Conservation (phyloP, 2,888 invertebrate genomes). For the Scaptodrosophila latifasciaeformis region DNA sequence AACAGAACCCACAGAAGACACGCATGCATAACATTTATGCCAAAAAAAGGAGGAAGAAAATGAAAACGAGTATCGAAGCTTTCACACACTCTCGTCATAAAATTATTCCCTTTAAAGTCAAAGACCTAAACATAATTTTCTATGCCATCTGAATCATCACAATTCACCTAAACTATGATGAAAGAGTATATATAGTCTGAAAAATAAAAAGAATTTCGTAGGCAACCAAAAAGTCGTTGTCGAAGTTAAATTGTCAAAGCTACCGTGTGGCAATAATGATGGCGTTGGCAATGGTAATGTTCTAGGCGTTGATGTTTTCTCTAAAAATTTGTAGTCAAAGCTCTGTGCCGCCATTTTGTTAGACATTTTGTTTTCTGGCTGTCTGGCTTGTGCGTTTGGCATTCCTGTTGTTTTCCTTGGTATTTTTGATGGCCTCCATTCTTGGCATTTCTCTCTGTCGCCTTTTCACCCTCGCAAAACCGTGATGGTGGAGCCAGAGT, state of each 20-base stretch:
- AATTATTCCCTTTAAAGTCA: too few relatives aligned
- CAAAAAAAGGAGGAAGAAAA: too few relatives aligned
- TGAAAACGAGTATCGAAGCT: too few relatives aligned
- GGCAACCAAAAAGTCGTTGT: slow-evolving; percentile 61
- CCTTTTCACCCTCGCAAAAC: background rate
- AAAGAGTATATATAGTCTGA: too few relatives aligned
- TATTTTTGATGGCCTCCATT: slow-evolving; percentile 9
- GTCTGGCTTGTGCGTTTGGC: background rate
- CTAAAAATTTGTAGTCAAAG: background rate
- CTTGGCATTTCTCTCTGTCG: slow-evolving; percentile 1
- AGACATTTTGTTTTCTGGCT: slow-evolving; percentile 40
- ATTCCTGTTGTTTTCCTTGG: slow-evolving; percentile 48
- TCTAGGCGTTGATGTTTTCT: too few relatives aligned
- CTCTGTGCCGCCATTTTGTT: slow-evolving; percentile 11
- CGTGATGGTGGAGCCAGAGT: background rate
- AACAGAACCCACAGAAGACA: too few relatives aligned
- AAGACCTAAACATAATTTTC: too few relatives aligned
- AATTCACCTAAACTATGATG: too few relatives aligned
- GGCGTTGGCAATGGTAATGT: too few relatives aligned
- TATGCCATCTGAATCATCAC: too few relatives aligned
- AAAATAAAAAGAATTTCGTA: slow-evolving; percentile 27
- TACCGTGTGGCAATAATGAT: background rate
- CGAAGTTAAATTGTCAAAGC: slow-evolving; percentile 33
- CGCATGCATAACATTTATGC: background rate
- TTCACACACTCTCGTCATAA: background rate